phyloP scores from a whole-genome alignment of 2,888 invertebrate species.

The Pollenia angustigena region DNA sequence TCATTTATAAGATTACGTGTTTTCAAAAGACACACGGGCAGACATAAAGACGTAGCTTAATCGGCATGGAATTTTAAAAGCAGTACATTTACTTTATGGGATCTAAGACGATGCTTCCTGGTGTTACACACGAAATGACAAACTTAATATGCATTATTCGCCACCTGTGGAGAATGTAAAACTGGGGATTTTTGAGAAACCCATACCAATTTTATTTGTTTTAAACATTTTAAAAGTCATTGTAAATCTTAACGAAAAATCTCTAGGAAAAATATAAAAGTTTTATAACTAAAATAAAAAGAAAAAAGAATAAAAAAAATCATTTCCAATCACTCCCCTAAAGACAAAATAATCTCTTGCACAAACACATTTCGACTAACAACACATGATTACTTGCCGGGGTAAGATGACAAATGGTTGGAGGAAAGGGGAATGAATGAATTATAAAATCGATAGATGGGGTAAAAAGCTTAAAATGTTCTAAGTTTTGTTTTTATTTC shows the following conservation, averaged over 20 bases:
- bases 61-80: too few relatives aligned
- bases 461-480: constrained; percentile 67
- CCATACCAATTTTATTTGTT: constrained; percentile 12
- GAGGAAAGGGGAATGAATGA: constrained; percentile 7
- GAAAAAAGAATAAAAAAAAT: constrained; percentile 6
- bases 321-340: constrained; percentile 46
- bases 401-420: constrained; percentile 25
- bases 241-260: constrained; percentile 69
- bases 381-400: constrained; percentile 28
- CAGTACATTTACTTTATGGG: too few relatives aligned
- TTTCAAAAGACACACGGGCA: too few relatives aligned
- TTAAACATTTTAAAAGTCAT: constrained; percentile 70
- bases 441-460: constrained; percentile 34
- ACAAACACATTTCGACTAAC: not conserved
- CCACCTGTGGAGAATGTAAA: too few relatives aligned
- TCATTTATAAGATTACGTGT: too few relatives aligned
- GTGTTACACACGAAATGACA: too few relatives aligned
- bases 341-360: constrained; percentile 27
- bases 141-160: too few relatives aligned
- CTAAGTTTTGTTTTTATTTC: constrained; percentile 66
- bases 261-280: constrained; percentile 63
- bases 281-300: constrained; percentile 54
- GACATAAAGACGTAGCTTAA: too few relatives aligned
- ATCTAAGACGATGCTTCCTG: too few relatives aligned
- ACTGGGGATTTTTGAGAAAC: too few relatives aligned